Evolutionary conservation across 2,888 invertebrate genomes (phyloP).

Genomic region (Drosophila melanosoma): DNA sequence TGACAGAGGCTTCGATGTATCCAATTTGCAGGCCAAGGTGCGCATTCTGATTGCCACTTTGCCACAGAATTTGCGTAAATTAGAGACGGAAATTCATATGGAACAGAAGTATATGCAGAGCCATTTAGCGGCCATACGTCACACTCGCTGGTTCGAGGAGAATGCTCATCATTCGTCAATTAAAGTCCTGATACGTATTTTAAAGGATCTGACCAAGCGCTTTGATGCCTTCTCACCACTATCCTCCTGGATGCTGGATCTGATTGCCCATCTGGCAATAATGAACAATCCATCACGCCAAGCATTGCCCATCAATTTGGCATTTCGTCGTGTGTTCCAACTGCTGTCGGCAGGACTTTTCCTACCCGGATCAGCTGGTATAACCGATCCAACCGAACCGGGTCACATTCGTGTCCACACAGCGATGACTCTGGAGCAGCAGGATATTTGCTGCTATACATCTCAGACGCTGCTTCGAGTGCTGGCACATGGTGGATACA

Average conservation of each 20-base stretch:
- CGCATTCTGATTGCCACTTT: slow-evolving; percentile 96
- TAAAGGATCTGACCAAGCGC: slow-evolving; percentile 95
- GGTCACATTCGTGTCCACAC: slow-evolving; percentile 96
- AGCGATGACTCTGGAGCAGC: slow-evolving; percentile 94
- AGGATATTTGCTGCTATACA: slow-evolving; percentile 96
- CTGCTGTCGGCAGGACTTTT: slow-evolving; percentile 97
- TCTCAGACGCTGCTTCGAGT: slow-evolving; percentile 95
- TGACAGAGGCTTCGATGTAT: slow-evolving; percentile 95
- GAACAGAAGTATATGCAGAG: slow-evolving; percentile 92
- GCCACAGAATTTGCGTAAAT: slow-evolving; percentile 95
- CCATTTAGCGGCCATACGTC: slow-evolving; percentile 96
- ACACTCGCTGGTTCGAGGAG: slow-evolving; percentile 99
- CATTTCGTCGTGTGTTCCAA: slow-evolving; percentile 95
- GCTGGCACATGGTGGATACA: slow-evolving; percentile 96
- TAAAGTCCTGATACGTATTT: slow-evolving; percentile 95
- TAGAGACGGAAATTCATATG: slow-evolving; percentile 94
- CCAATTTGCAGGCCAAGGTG: slow-evolving; percentile 93
- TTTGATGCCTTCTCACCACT: slow-evolving; percentile 96
- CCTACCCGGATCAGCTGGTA: slow-evolving; percentile 96
- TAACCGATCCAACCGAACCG: slow-evolving; percentile 97
- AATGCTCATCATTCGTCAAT: slow-evolving; percentile 98
- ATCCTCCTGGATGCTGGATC: slow-evolving; percentile 98
- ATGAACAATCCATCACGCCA: slow-evolving; percentile 98
- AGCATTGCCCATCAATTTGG: slow-evolving; percentile 95
- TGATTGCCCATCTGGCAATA: slow-evolving; percentile 97